A percentile compares a stretch with the other conserved stretches of the same genome.
Evolutionary conservation across 2,888 invertebrate species (phyloP).

Genomic region (Acrobasis consociella): DNA sequence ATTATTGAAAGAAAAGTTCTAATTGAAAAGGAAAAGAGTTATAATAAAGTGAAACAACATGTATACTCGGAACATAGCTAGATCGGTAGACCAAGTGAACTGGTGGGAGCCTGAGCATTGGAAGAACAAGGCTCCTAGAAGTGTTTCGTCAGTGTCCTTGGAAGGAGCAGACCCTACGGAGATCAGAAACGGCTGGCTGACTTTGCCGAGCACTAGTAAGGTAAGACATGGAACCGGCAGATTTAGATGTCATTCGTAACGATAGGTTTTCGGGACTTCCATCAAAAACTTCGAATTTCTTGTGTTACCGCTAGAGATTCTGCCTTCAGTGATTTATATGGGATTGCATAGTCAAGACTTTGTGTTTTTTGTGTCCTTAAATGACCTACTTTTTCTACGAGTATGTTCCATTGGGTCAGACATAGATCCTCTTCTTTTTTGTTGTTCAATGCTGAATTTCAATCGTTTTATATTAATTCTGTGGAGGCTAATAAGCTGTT

Average conservation of each 20-base stretch:
- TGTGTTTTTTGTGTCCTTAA: no score
- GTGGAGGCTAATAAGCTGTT: no score
- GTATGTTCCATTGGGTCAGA: no score
- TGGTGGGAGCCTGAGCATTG: conserved; percentile 73
- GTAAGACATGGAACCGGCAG: conserved; percentile 38
- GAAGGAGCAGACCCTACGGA: conserved; percentile 60
- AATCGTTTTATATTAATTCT: no score
- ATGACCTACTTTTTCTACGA: no score
- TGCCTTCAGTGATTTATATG: no score
- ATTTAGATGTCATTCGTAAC: background rate
- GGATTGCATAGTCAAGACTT: no score
- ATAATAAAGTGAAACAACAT: conserved; percentile 36
- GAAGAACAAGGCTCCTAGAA: conserved; percentile 51
- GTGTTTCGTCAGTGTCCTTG: conserved; percentile 59
- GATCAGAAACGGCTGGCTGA: conserved; percentile 73
- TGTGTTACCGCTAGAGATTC: no score
- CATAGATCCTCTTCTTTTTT: no score
- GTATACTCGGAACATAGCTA: conserved; percentile 56
- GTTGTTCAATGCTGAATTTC: no score
- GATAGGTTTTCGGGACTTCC: no score
- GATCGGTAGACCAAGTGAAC: conserved; percentile 61
- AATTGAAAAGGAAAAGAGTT: background rate
- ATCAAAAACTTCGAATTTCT: no score
- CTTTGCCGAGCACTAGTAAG: conserved; percentile 55
- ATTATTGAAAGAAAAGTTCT: background rate